Percentiles rank a stretch among this genome's conserved stretches.
Conservation (phyloP, 2,888 invertebrate genomes). For the Papilio gigon region DNA sequence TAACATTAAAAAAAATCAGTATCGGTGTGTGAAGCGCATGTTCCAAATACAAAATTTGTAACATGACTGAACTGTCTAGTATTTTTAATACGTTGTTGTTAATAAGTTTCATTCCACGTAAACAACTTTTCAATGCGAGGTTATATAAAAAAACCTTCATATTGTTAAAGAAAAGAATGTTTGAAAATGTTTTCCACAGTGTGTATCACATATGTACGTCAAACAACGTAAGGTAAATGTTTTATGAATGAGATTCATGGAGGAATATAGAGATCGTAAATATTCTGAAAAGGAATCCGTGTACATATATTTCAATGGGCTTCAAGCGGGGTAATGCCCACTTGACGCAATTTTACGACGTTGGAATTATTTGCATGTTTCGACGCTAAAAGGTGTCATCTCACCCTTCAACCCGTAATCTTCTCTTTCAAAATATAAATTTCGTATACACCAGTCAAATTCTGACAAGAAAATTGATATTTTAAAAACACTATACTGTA, state of each 20-base stretch:
- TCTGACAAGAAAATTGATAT: neutral
- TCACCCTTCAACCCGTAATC: neutral
- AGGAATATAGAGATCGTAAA: slow-evolving; percentile 21
- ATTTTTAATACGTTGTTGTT: too few species aligned
- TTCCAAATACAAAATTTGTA: too few species aligned
- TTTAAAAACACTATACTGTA: too few species aligned
- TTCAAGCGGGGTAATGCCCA: slow-evolving; percentile 4
- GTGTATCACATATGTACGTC: neutral
- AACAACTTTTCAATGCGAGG: neutral
- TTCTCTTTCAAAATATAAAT: neutral
- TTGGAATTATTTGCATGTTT: slow-evolving; percentile 14
- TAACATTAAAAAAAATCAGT: too few species aligned
- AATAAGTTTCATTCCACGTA: too few species aligned
- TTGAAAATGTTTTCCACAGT: neutral
- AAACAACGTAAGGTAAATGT: slow-evolving; percentile 4
- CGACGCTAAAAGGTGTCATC: slow-evolving; percentile 13
- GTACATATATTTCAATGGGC: slow-evolving; percentile 15
- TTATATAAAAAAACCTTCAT: neutral
- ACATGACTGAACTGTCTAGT: too few species aligned
- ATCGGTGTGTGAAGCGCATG: too few species aligned
- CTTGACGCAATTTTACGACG: slow-evolving; percentile 19
- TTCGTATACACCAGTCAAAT: neutral
- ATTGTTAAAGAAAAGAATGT: neutral
- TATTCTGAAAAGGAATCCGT: slow-evolving; percentile 15
- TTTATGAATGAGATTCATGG: slow-evolving; percentile 28